phyloP scores from a whole-genome alignment of 2,888 invertebrate genomes.

The Drosophila austrosaltans region DNA sequence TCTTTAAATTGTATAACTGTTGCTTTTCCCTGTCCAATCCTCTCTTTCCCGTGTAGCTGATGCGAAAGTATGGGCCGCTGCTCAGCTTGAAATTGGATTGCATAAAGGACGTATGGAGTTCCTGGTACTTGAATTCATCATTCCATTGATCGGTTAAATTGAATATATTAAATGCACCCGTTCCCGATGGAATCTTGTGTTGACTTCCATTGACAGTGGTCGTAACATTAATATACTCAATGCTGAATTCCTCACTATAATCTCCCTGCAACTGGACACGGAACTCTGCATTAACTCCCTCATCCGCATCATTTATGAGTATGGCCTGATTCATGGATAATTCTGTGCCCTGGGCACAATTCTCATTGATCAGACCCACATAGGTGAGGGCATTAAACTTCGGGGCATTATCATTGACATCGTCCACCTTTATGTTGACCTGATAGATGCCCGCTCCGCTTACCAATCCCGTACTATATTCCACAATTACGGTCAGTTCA shows the following conservation, averaged over 20 bases:
- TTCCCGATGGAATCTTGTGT: slow-evolving; percentile 76
- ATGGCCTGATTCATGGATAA: slow-evolving; percentile 88
- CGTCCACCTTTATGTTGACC: slow-evolving; percentile 91
- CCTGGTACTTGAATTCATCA: slow-evolving; percentile 81
- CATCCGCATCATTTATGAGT: slow-evolving; percentile 89
- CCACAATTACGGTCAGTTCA: slow-evolving; percentile 91
- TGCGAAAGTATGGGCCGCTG: slow-evolving; percentile 78
- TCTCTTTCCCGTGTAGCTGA: slow-evolving; percentile 80
- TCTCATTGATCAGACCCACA: slow-evolving; percentile 91
- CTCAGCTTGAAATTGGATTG: slow-evolving; percentile 77
- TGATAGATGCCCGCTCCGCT: slow-evolving; percentile 91
- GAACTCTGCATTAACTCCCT: slow-evolving; percentile 88
- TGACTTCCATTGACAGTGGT: slow-evolving; percentile 71
- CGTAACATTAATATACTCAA: slow-evolving; percentile 86
- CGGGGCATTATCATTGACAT: slow-evolving; percentile 95
- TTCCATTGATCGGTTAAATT: slow-evolving; percentile 83
- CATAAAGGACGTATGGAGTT: slow-evolving; percentile 81
- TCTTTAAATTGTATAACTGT: slow-evolving; percentile 87
- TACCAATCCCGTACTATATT: slow-evolving; percentile 88
- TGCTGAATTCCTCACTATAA: slow-evolving; percentile 88
- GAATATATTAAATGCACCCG: slow-evolving; percentile 78
- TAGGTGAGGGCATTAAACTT: slow-evolving; percentile 89
- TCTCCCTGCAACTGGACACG: slow-evolving; percentile 89
- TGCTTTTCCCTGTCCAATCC: slow-evolving; percentile 90
- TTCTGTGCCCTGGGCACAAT: slow-evolving; percentile 88